Conservation (phyloP, 1,140 invertebrate genomes). For the Drosophila serrata region DNA sequence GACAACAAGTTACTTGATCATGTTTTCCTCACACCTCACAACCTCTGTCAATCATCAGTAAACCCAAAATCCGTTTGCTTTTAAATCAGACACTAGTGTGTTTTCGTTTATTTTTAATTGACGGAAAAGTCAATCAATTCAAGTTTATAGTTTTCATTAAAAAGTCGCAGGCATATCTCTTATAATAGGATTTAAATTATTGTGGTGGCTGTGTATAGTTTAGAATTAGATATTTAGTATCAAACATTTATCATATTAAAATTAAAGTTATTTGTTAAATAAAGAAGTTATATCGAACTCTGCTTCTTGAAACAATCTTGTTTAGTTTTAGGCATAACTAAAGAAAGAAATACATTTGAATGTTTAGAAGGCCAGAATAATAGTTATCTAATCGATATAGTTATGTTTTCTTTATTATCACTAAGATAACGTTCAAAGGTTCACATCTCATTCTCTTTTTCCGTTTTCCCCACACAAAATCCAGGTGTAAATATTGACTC, state of each 20-base stretch:
- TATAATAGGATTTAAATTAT: background rate
- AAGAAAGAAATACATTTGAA: background rate
- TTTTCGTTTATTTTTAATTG: conserved; percentile 8
- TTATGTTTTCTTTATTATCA: background rate
- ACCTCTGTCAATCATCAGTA: conserved; percentile 7
- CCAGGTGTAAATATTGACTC: conserved; percentile 69
- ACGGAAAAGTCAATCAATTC: conserved; percentile 2
- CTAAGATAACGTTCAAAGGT: background rate
- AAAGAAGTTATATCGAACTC: background rate
- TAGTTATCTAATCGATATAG: background rate
- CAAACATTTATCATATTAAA: background rate
- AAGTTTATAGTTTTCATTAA: conserved; percentile 1
- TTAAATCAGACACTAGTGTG: background rate
- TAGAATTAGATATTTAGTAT: background rate
- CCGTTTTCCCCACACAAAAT: background rate
- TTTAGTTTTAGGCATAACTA: background rate
- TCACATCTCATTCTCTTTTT: background rate
- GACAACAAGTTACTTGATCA: conserved; percentile 1
- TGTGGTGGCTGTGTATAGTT: no score
- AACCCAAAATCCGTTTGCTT: background rate
- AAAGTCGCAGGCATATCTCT: background rate
- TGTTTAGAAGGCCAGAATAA: background rate
- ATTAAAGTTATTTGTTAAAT: background rate
- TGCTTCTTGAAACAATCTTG: background rate
- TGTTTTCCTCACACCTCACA: background rate